Conservation (phyloP, 2,888 invertebrate species). For the Tiliacea aurago region DNA sequence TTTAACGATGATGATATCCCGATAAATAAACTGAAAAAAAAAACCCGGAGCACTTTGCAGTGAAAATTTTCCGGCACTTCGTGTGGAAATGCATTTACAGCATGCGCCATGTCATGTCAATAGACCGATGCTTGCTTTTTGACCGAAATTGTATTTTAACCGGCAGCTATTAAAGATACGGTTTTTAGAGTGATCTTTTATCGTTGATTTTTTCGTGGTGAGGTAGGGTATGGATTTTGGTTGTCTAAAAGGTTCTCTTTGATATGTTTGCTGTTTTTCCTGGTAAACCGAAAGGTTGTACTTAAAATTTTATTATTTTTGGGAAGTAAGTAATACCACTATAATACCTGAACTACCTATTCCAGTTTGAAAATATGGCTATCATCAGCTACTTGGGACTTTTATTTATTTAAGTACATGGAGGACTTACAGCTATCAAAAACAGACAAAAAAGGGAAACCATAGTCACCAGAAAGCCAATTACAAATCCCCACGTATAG, state of each 20-base stretch:
- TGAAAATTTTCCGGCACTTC: slow-evolving; percentile 27
- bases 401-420: neutral
- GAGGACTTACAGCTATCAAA: no score
- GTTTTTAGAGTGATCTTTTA: slow-evolving; percentile 15
- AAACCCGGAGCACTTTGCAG: slow-evolving; percentile 31
- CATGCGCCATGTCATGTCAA: slow-evolving; percentile 54
- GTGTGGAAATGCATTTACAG: slow-evolving; percentile 61
- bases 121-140: slow-evolving; percentile 46
- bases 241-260: neutral
- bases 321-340: no score
- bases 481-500: no score
- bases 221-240: neutral
- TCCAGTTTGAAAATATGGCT: neutral
- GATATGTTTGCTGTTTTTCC: no score
- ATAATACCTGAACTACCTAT: neutral
- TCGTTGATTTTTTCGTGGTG: neutral
- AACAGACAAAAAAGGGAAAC: no score
- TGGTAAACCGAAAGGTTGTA: no score
- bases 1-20: slow-evolving; percentile 16
- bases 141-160: slow-evolving; percentile 57
- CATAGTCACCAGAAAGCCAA: no score
- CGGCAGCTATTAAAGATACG: slow-evolving; percentile 29
- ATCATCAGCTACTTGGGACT: neutral
- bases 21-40: slow-evolving; percentile 30
- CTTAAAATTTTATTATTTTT: neutral